Conservation (phyloP, 2,888 invertebrate genomes). For the Phanerotoma sp. region DNA sequence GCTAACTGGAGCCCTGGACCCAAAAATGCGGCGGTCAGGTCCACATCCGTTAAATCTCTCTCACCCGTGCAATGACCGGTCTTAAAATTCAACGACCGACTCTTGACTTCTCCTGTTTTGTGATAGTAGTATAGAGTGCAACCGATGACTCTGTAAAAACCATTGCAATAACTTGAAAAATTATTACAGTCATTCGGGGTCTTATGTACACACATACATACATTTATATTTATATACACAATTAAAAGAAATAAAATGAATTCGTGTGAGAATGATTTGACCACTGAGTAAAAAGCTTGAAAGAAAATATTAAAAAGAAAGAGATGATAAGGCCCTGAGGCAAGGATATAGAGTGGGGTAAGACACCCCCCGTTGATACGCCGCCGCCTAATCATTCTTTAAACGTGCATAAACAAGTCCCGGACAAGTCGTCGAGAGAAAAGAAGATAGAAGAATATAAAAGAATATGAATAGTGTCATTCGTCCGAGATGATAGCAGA, state of each 20-base stretch:
- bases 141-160: not conserved
- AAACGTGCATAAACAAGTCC: constrained; percentile 57
- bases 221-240: constrained; percentile 18
- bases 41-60: not conserved
- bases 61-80: constrained; percentile 12
- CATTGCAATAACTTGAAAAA: not conserved
- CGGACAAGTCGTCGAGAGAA: constrained; percentile 20
- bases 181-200: constrained; percentile 5
- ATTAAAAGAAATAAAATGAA: constrained; percentile 15
- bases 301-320: not conserved
- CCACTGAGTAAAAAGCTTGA: constrained; percentile 10
- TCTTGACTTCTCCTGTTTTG: not conserved
- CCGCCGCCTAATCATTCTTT: constrained; percentile 57
- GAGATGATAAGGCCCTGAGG: constrained; percentile 13
- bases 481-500: not conserved
- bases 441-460: constrained; percentile 2
- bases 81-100: constrained; percentile 27
- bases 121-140: not conserved
- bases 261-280: constrained; percentile 22
- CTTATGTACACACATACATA: constrained; percentile 1
- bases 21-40: too few relatives aligned
- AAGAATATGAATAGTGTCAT: constrained; percentile 16
- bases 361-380: constrained; percentile 49
- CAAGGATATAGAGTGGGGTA: constrained; percentile 35
- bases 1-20: constrained; percentile 37